Conservation (phyloP, 1,140 invertebrate species). For the Zaprionus ornatus region DNA sequence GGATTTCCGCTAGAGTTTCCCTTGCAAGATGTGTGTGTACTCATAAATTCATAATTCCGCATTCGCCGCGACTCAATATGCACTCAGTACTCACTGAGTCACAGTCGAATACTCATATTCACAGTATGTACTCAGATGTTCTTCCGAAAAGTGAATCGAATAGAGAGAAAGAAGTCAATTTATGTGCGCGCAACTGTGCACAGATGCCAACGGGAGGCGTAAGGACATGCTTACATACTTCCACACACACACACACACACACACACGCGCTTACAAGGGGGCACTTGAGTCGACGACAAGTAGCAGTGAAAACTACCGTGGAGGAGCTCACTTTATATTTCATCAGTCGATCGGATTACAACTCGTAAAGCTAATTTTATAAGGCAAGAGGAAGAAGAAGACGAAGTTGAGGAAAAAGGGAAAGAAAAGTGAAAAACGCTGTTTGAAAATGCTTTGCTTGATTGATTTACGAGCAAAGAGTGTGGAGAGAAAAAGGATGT, state of each 20-base stretch:
- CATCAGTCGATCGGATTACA: slow-evolving; percentile 59
- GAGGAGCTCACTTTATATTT: slow-evolving; percentile 17
- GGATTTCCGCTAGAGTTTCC: slow-evolving; percentile 44
- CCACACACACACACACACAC: not conserved
- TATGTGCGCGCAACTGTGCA: slow-evolving; percentile 73
- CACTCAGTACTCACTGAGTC: not conserved
- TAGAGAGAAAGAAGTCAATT: slow-evolving; percentile 43
- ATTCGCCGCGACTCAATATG: slow-evolving; percentile 20
- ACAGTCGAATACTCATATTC: slow-evolving; percentile 34
- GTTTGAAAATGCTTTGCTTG: slow-evolving; percentile 34
- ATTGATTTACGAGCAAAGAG: slow-evolving; percentile 61
- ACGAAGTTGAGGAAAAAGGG: not conserved
- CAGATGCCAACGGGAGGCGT: slow-evolving; percentile 54
- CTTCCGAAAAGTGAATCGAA: slow-evolving; percentile 4
- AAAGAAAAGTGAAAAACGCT: slow-evolving; percentile 30
- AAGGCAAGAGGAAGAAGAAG: slow-evolving; percentile 16
- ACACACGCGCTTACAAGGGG: not conserved
- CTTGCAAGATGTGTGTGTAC: slow-evolving; percentile 32
- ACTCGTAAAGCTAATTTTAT: slow-evolving; percentile 59
- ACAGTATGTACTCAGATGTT: slow-evolving; percentile 3
- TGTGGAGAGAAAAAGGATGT: slow-evolving; percentile 28
- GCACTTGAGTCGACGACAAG: slow-evolving; percentile 76
- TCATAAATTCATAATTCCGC: slow-evolving; percentile 51
- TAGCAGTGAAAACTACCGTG: slow-evolving; percentile 41
- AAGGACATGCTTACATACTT: slow-evolving; percentile 26